Base-by-base conservation (phyloP, 1,140 invertebrate genomes). In the Heliconius himera region DNA sequence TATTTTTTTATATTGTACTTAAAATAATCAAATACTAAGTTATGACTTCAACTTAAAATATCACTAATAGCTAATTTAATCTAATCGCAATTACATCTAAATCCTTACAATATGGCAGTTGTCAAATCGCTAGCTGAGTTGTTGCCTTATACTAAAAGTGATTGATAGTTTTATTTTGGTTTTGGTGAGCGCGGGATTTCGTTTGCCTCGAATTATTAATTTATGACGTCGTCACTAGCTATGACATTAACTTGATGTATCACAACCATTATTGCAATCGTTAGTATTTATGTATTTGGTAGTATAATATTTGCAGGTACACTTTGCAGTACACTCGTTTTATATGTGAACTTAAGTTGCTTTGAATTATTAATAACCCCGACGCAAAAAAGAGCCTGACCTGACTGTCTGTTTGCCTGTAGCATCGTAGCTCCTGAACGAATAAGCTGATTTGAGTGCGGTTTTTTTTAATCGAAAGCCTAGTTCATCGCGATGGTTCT, bases 51-150 rank as follows among this genome's bases (percentile, higher is more conserved):
- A 91, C 89, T 92, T 94, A 93, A 89, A 86, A 87, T 92, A 93
- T 83, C 81, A 85, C 79, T 89, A 89, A 84, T 74, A 85, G 76
- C 76, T 84, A 84, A 80, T 78, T 77, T 83, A 90, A 87, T 86
- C 89, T 89, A 85, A 87, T 81, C 85, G 85, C 86, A 88, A 83
- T 89, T 89, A 90, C 77, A 88, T 82, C 90, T 93, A 91, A 83
- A 87, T 93, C 84, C 91, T 94, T 93, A 94, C 88, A 90, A 90
- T 94, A 94, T 94, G 93, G 93, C 93, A 94, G 93, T 94, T 93
- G 90, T 93, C 88, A 91, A 91, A 90, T 90, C 89, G 92, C 91
- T 94, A 94, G 91, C 93, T 93, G 91, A 89, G 90, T 94, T 94
- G 92, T 91, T 85, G 83, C 79, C 81, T 88, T 88, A 85, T 78